These are phyloP conservation scores for Belonocnema kinseyi DNA, from an alignment of 1,140 invertebrate genomes.

Conservation along the genomic window DNA sequence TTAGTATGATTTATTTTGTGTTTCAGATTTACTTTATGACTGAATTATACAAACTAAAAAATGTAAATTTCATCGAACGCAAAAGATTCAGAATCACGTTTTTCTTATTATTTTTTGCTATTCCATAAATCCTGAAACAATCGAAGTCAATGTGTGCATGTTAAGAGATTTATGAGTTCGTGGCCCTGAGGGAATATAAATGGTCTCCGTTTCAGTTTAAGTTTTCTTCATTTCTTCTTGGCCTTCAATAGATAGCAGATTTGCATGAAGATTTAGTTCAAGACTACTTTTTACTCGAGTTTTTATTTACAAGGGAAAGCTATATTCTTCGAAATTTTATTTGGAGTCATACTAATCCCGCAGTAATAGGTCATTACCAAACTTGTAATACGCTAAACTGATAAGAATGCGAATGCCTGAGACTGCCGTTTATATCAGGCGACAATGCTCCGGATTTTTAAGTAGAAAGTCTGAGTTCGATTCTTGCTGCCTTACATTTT, in stretches of 20 bases:
- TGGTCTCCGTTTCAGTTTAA: slow-evolving; percentile 6
- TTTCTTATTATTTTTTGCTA: slow-evolving; percentile 7
- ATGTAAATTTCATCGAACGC: neutral
- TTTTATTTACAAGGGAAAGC: no score
- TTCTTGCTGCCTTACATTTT: no score
- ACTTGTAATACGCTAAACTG: no score
- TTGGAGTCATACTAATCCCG: no score
- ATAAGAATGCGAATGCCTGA: no score
- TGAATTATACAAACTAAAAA: neutral
- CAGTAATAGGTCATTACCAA: no score
- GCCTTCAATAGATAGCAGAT: neutral
- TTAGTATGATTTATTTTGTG: neutral
- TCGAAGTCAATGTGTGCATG: slow-evolving; percentile 28
- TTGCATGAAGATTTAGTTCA: no score
- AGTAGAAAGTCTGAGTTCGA: no score
- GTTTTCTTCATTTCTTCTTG: neutral
- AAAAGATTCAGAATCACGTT: slow-evolving; percentile 18
- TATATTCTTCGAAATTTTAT: no score
- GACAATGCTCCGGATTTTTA: no score
- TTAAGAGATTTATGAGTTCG: slow-evolving; percentile 6
- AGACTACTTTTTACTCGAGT: no score
- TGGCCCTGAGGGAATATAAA: slow-evolving; percentile 19
- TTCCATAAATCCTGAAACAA: slow-evolving; percentile 10
- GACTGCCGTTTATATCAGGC: no score
- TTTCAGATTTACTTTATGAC: neutral